phyloP scores from a whole-genome alignment of 2,888 invertebrate species.

The Cosmia trapezina region DNA sequence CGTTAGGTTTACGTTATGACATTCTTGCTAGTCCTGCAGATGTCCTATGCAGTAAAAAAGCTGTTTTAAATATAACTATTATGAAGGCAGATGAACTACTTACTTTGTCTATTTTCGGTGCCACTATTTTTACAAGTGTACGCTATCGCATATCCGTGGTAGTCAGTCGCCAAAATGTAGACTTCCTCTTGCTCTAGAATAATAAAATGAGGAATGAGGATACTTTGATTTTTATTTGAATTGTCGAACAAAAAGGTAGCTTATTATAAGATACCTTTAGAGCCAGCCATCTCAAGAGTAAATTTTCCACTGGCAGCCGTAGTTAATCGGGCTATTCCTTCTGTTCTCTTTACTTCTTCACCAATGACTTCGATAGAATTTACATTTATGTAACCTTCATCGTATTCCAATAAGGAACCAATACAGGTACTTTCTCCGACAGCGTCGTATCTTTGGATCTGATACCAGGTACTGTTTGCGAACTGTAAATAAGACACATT shows the following conservation, averaged over 20 bases:
- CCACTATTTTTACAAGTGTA: conserved; percentile 90
- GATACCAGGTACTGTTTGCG: conserved; percentile 83
- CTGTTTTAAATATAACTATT: neutral
- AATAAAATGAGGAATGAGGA: conserved; percentile 2
- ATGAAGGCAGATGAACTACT: neutral
- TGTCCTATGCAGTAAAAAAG: neutral
- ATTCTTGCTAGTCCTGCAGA: neutral
- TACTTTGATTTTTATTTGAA: neutral
- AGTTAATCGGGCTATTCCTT: conserved; percentile 75
- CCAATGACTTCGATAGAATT: conserved; percentile 72
- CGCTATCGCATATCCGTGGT: conserved; percentile 91
- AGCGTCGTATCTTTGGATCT: conserved; percentile 80
- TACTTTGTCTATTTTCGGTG: conserved; percentile 16
- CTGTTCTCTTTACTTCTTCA: conserved; percentile 72
- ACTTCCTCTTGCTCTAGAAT: conserved; percentile 49
- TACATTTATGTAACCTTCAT: conserved; percentile 44
- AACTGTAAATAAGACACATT: conserved; percentile 72
- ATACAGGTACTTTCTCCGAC: conserved; percentile 75
- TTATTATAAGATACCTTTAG: conserved; percentile 67
- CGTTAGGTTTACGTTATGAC: too few relatives aligned
- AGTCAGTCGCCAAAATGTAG: conserved; percentile 92
- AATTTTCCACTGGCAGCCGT: conserved; percentile 75
- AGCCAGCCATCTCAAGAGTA: conserved; percentile 72
- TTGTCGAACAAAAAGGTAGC: neutral
- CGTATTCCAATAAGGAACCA: conserved; percentile 75